Base-by-base conservation (phyloP, 1,140 invertebrate species). In the Stegodyphus dumicola region DNA sequence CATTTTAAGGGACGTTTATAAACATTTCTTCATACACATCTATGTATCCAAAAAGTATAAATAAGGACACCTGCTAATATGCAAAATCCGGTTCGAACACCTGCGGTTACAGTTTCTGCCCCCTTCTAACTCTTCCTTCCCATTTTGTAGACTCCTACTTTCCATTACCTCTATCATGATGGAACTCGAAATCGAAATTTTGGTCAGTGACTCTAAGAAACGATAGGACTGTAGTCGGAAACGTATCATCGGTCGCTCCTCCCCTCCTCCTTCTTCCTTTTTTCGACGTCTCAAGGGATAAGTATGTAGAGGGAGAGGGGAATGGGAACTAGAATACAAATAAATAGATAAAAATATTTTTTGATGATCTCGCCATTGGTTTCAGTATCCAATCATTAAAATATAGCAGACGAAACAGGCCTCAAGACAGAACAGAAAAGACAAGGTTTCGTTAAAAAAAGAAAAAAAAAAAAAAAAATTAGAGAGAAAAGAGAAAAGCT, bases 311-410 rank as follows among this genome's bases (percentile, higher is more conserved):
- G 33, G 33, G 33, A 3, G 33, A 33, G 33, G 33, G 56, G 1
- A 10, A 9, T 1, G 15, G 56, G 5, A 60, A 60, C 15, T 10
- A 60, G 9, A 60, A 60, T 60, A 60, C 56, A 48, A 53, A 70
- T 49, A 71, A 60, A 74, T 49, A 73, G 66, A 83, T 54, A 52
- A 49, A 66, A 80, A 83, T 51, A 60, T 13, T 65, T 13, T 51
- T 49, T 65, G 71, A 83, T 49, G 54, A 83, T 74, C 70, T 60
- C 52, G 56, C 52, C 79, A 83, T 69, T 52, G 53, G 53, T 81
- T 54, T 48, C 53, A 33, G 70, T 65, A 75, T 83, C 79, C 79
- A 75, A 75, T 83, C 79, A 83, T 83, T 83, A 83, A 33, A 77
- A 65, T 77, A 66, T n/a, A 13, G 52, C 78, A 80, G 78, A 80